These are phyloP conservation scores for Sarcophaga subvicina DNA, from an alignment of 2,888 invertebrate species.

Conservation along the genomic window DNA sequence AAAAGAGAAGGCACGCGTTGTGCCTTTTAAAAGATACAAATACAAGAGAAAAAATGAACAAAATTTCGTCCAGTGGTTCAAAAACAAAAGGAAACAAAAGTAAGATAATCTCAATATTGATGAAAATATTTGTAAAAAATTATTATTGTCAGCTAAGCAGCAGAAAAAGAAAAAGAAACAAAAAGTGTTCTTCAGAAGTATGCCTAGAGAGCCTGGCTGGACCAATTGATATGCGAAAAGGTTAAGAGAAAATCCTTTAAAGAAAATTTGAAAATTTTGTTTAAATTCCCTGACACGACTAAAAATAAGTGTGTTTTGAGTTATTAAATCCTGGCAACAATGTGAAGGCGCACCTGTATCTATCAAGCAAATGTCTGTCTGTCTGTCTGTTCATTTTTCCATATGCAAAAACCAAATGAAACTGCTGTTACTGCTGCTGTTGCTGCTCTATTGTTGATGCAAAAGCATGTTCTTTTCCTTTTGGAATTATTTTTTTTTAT, in stretches of 20 bases:
- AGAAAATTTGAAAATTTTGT: slow-evolving; percentile 29
- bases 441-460: neutral
- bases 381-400: neutral
- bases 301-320: slow-evolving; percentile 30
- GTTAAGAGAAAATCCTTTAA: slow-evolving; percentile 59
- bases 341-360: slow-evolving; percentile 46
- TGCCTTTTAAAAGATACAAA: slow-evolving; percentile 20
- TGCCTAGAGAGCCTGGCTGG: neutral
- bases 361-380: slow-evolving; percentile 17
- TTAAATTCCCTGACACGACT: slow-evolving; percentile 4
- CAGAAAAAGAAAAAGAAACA: slow-evolving; percentile 32
- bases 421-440: neutral
- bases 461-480: neutral
- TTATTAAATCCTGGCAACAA: slow-evolving; percentile 31
- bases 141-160: slow-evolving; percentile 26
- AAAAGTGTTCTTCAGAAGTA: slow-evolving; percentile 5
- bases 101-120: slow-evolving; percentile 67
- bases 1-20: slow-evolving; percentile 63
- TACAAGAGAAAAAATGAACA: neutral
- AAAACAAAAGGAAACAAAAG: slow-evolving; percentile 37
- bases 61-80: slow-evolving; percentile 37
- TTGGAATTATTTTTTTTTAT: slow-evolving; percentile 9
- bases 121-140: slow-evolving; percentile 67
- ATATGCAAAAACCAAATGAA: slow-evolving; percentile 17
- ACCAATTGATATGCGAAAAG: neutral